Percentiles rank a stretch among this genome's conserved stretches.
These are phyloP conservation scores for Abrostola triplasia DNA, from an alignment of 2,888 invertebrate genomes.

Conservation along the genomic window DNA sequence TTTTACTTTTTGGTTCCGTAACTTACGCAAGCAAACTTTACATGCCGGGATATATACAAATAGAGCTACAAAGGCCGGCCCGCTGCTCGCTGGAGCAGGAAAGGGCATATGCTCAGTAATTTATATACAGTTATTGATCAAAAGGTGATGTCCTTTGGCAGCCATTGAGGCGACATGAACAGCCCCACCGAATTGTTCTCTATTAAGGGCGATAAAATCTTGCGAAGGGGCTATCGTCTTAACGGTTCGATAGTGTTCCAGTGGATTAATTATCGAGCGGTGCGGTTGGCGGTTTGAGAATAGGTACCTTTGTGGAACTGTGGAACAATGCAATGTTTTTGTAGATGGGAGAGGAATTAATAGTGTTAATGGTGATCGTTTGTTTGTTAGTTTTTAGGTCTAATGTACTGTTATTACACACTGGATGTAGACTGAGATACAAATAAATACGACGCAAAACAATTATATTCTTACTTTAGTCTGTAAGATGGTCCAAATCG, in stretches of 20 bases:
- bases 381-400: background rate
- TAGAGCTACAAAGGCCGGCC: slow-evolving; percentile 75
- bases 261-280: slow-evolving; percentile 68
- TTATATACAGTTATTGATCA: slow-evolving; percentile 89
- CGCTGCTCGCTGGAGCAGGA: slow-evolving; percentile 79
- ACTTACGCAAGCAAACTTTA: slow-evolving; percentile 44
- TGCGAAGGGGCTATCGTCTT: slow-evolving; percentile 70
- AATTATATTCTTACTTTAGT: too few relatives aligned
- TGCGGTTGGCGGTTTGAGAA: slow-evolving; percentile 59
- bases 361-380: background rate
- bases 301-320: slow-evolving; percentile 26
- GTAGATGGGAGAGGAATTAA: background rate
- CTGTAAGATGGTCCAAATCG: too few relatives aligned
- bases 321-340: slow-evolving; percentile 11
- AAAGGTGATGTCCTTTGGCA: slow-evolving; percentile 85
- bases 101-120: slow-evolving; percentile 87
- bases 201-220: slow-evolving; percentile 86
- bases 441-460: too few relatives aligned
- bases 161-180: slow-evolving; percentile 79
- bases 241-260: slow-evolving; percentile 69
- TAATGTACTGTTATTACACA: background rate
- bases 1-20: slow-evolving; percentile 19
- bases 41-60: slow-evolving; percentile 53
- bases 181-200: slow-evolving; percentile 80
- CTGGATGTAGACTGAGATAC: too few relatives aligned